Evolutionary conservation across 2,888 invertebrate species (phyloP), one percentile per base, ranked within the genome.

Genomic region (Folsomia manolachei): DNA sequence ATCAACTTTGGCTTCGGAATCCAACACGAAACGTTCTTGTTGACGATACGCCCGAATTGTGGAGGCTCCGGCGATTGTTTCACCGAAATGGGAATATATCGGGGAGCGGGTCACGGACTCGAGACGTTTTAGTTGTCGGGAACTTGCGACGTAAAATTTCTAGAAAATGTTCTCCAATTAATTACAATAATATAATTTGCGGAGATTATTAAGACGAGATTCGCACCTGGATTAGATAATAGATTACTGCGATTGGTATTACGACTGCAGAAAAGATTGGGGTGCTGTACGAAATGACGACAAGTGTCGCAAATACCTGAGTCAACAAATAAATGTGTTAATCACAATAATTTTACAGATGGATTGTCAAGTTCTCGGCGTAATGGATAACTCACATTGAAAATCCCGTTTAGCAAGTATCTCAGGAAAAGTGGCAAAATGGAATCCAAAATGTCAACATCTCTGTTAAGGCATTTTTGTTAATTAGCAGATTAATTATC

Each of bases 271-370:
- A 82, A 85, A 95, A 94, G 82, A 90, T 87, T 2, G 93, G 93
- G 66, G 95, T 95, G 78, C 94, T 92, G 82, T 88, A 88, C 85
- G 92, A 91, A 85, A 96, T 94, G 77, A 95, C 92, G 83, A 91
- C 89, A 80, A 95, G 84, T 25, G 93, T 95, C 70, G 93, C 93
- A 82, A 94, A 83, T 63, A 95, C 94, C 63, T 27, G 23, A 23
- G n/a, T n/a, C n/a, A n/a, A n/a, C n/a, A n/a, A n/a, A n/a, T n/a
- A n/a, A 14, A 39, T 39, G n/a, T n/a, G n/a, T n/a, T 61, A 39
- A 39, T 39, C 14, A 39, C 7, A 39, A 39, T 9, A 39, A 39
- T 39, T 39, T 39, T 9, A 14, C 4, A 39, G 7, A 39, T 39
- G 4, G 14, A 39, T 39, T 39, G 23, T 9, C 24, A 24, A 63